These are phyloP conservation scores for Drosophila mayri DNA, from an alignment of 1,140 invertebrate genomes.

Conservation along the genomic window DNA sequence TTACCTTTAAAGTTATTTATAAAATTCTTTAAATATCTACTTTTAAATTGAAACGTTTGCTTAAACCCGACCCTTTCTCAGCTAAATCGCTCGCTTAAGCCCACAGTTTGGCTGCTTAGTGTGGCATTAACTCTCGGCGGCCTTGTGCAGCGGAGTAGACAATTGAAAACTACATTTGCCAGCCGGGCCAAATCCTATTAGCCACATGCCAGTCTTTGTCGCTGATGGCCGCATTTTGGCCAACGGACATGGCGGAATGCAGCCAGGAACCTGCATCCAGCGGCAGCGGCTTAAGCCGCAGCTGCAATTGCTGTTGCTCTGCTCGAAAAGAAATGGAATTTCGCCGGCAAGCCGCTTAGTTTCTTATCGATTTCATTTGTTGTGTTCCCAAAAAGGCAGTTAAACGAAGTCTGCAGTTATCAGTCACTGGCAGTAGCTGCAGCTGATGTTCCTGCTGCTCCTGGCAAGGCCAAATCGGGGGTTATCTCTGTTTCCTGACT, in stretches of 20 bases:
- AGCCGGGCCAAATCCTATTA: conserved; percentile 72
- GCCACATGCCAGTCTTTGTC: conserved; percentile 70
- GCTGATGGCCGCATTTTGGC: conserved; percentile 54
- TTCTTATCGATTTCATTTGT: conserved; percentile 58
- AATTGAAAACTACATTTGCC: conserved; percentile 58
- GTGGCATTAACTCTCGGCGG: conserved; percentile 57
- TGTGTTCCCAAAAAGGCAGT: conserved; percentile 18
- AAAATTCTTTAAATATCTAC: background rate
- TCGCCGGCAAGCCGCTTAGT: conserved; percentile 69
- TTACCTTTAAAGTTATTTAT: background rate
- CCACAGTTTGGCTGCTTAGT: conserved; percentile 29
- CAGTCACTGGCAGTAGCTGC: conserved; percentile 54
- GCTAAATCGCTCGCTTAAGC: conserved; percentile 7
- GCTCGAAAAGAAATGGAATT: conserved; percentile 58
- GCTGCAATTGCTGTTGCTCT: conserved; percentile 5
- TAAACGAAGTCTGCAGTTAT: conserved; percentile 42
- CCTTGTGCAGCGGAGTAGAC: conserved; percentile 68
- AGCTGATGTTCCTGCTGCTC: conserved; percentile 17
- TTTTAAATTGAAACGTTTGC: background rate
- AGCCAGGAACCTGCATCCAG: conserved; percentile 29
- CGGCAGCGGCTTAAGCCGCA: conserved; percentile 49
- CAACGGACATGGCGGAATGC: conserved; percentile 42
- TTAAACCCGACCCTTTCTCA: background rate
- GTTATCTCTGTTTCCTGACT: conserved; percentile 21
- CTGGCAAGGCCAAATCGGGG: conserved; percentile 26